phyloP scores from a whole-genome alignment of 2,888 invertebrate genomes.

The Ophion ellenae region DNA sequence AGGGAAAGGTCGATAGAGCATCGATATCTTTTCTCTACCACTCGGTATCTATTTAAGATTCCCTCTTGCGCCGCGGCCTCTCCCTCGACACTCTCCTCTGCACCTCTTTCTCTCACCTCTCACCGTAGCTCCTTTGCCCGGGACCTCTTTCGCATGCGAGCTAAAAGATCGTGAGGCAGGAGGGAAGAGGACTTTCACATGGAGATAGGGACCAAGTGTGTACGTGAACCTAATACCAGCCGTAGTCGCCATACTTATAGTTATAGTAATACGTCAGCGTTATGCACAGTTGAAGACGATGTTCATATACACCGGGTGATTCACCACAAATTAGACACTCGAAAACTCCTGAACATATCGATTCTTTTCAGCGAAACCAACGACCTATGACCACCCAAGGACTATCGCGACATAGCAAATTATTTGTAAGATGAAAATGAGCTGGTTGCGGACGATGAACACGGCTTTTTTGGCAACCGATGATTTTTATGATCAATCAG shows the following conservation, averaged over 20 bases:
- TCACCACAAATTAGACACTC: background rate
- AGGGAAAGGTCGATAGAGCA: conserved; percentile 65
- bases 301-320: background rate
- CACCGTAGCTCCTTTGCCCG: background rate
- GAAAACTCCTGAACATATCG: too few species aligned
- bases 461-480: too few species aligned
- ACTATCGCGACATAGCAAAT: too few species aligned
- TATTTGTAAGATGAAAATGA: too few species aligned
- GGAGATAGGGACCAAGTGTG: conserved; percentile 37
- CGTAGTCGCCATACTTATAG: conserved; percentile 2
- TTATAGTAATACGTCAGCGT: background rate
- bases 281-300: background rate
- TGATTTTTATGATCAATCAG: background rate
- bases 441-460: too few species aligned
- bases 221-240: conserved; percentile 11
- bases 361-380: too few species aligned
- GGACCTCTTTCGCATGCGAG: conserved; percentile 51
- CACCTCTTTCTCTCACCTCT: conserved; percentile 22
- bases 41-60: conserved; percentile 55
- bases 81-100: conserved; percentile 32
- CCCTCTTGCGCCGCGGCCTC: conserved; percentile 12
- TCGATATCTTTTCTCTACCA: conserved; percentile 58
- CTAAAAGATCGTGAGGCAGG: conserved; percentile 27
- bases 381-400: too few species aligned
- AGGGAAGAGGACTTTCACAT: conserved; percentile 54